Evolutionary conservation across 2,797 vertebrate species (phyloP), one percentile per base, ranked within the genome.

Genomic region (Acanthiza pusilla): DNA sequence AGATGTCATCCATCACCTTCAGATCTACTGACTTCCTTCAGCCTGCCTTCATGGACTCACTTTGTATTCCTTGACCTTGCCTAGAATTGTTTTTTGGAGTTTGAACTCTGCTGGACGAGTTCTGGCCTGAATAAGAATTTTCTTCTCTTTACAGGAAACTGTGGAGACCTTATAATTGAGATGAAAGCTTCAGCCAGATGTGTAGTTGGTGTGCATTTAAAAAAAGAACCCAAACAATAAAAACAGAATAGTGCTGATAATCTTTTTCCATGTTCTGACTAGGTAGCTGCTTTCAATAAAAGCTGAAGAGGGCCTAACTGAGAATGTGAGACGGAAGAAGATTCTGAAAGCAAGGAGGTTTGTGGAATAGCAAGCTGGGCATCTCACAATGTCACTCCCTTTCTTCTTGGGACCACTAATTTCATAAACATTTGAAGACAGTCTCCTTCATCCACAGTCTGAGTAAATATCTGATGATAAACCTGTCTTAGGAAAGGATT

Each of bases 1-100:
- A 70, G 93, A 85, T 95, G 94, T 94, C 95, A 96, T 91, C 97
- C 94, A 96, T 96, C 96, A 97, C 89, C 70, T 97, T 94, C 96
- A 96, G 82, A 96, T 96, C 95, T 88, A 89, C 96, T 97, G 95
- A 93, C 91, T 92, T 85, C 66, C 90, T 91, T 94, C 55, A 95
- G 78, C 88, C 79, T 96, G 54, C 77, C 76, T 97, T 96, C 71
- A 48, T 82, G 92, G 84, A 34, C 81, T 88, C 75, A 79, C 19
- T 78, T 87, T 94, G 55, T 81, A 91, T 94, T 95, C 73, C 75
- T 78, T 97, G 96, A 97, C 91, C 92, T 97, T 96, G 89, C 87
- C 61, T 94, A 36, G 65, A 65, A 54, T 38, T 27, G 48, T 4
- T 80, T 57, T 88, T 88, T 82, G 71, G 36, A 89, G n/a, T 53